Evolutionary conservation across 1,140 invertebrate genomes (phyloP).

Genomic region (Acromyrmex echinatior): DNA sequence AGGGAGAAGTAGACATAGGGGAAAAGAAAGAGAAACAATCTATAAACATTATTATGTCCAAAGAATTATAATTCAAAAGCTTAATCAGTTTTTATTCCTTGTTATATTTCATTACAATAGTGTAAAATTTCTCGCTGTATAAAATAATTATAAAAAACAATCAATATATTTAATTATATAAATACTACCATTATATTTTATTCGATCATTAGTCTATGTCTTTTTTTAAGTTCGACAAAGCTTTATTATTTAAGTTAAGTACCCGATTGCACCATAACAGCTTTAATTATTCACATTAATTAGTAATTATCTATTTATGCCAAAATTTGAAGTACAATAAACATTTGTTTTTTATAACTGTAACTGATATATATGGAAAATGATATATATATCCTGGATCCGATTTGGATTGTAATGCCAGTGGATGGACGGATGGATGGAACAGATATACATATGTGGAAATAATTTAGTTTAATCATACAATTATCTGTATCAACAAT

Average conservation of each 20-base stretch:
- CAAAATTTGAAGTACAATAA: conserved; percentile 4
- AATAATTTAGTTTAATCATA: conserved; percentile 11
- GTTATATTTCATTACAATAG: neutral
- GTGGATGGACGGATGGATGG: too few relatives aligned
- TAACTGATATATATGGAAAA: neutral
- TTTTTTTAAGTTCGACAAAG: conserved; percentile 33
- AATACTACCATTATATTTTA: neutral
- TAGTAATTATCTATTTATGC: neutral
- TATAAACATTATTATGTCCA: too few relatives aligned
- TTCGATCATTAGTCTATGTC: conserved; percentile 2
- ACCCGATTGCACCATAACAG: neutral
- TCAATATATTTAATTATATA: conserved; percentile 2
- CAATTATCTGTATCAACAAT: conserved; percentile 1
- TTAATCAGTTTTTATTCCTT: conserved; percentile 16
- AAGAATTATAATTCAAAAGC: neutral
- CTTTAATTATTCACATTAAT: conserved; percentile 12
- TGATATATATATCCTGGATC: too few relatives aligned
- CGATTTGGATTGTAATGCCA: too few relatives aligned
- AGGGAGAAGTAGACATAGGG: neutral
- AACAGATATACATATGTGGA: neutral
- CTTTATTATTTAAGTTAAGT: neutral
- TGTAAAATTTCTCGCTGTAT: neutral
- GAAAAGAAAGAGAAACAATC: neutral
- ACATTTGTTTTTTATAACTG: neutral
- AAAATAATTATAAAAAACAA: conserved; percentile 33